Base-by-base conservation (phyloP, 2,113 vertebrate species). In the Hipposideros armiger region DNA sequence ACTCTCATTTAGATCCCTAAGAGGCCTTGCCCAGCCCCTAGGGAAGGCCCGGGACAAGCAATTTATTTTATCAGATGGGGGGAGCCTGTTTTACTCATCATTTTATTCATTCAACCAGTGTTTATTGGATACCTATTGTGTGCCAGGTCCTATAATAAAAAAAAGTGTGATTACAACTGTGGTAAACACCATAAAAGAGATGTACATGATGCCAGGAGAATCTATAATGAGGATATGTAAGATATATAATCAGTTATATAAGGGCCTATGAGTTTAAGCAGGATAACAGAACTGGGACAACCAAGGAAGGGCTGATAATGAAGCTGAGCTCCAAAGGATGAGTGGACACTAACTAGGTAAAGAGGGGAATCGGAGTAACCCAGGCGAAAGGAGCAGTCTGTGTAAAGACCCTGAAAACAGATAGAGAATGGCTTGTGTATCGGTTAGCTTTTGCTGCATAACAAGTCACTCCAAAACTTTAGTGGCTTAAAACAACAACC, bases 101-200 rank as follows among this genome's bases (percentile, higher is more conserved):
- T 80, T 64, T 73, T 66, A 76, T 30, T 56, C 60, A 64, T 13
- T 76, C 76, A 82, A 26, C 36, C 66, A 30, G 26, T 64, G 42
- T 96, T 95, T 77, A 86, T 58, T 69, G 50, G 73, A 85, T 67
- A 92, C 45, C 40, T 67, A n/a, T 36, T n/a, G 2, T 74, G 50
- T 82, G 69, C 62, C 20, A 62, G 77, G 47, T 82, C 77, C 72
- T 66, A 2, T 42, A 47, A 74, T 85, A 74, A 94, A 93, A 36
- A 36, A 36, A 95, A 66, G 28, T 32, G 45, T 94, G 73, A 70
- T 88, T 86, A 70, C 52, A 86, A 67, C 72, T 58, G 60, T 58
- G 36, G 67, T 36, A 16, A 90, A 80, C 58, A 40, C 69, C 56
- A 2, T 91, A 52, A 86, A 94, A 70, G 87, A 94, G 54, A 89